Evolutionary conservation across 2,797 vertebrate genomes (phyloP).

Genomic region (Typhlichthys subterraneus): DNA sequence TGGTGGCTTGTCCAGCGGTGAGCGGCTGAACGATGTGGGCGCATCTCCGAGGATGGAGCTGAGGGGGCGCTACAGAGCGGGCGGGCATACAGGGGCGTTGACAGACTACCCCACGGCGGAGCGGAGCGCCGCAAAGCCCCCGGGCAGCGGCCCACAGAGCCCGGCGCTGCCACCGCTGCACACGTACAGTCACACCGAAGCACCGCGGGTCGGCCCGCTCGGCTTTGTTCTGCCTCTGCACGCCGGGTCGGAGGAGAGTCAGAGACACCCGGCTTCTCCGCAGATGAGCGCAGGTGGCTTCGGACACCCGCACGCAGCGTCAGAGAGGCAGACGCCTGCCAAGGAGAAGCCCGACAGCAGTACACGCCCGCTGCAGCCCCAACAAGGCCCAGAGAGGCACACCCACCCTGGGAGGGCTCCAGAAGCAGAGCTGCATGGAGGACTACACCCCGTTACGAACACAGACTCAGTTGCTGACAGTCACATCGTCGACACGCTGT

Average conservation of each 20-base stretch:
- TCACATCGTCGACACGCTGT: conserved; percentile 6
- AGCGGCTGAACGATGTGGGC: conserved; percentile 32
- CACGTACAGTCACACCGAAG: too few species aligned
- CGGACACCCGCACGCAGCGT: conserved; percentile 16
- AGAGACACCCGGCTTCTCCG: conserved; percentile 13
- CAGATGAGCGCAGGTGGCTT: conserved; percentile 17
- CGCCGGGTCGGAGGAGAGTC: conserved; percentile 7
- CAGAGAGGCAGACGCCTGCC: conserved; percentile 9
- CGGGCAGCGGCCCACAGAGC: conserved; percentile 8
- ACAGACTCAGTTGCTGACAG: not conserved
- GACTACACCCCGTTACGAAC: not conserved
- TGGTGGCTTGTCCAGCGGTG: conserved; percentile 30
- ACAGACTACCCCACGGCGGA: conserved; percentile 47
- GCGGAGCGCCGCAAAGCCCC: conserved; percentile 38
- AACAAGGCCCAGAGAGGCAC: conserved; percentile 23
- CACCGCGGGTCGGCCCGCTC: conserved; percentile 20
- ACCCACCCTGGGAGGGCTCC: conserved; percentile 27
- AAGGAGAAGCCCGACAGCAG: not conserved
- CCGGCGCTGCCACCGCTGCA: not conserved
- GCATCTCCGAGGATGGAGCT: conserved; percentile 64
- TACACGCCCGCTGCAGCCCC: conserved; percentile 2
- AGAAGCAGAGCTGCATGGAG: conserved; percentile 16
- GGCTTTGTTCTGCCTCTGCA: conserved; percentile 25
- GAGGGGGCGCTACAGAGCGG: conserved; percentile 64
- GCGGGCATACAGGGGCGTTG: conserved; percentile 36